phyloP scores from a whole-genome alignment of 30 jellyfish, hydroid and myxozoan species.

The Hydractinia echinata region DNA sequence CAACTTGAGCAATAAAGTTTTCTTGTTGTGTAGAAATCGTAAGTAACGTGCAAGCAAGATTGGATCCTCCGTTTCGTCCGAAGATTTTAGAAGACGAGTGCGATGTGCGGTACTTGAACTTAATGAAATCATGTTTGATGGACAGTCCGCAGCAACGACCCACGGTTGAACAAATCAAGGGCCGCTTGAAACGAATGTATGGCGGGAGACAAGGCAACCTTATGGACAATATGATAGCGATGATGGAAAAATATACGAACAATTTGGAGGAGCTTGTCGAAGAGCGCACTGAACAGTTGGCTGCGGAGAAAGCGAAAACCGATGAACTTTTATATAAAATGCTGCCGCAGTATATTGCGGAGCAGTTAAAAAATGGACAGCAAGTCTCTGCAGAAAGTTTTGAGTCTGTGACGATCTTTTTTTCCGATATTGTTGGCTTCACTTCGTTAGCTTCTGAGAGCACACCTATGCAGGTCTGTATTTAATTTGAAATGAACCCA shows the following conservation, averaged over 20 bases:
- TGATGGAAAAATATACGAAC: slow-evolving; percentile 89
- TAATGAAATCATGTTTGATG: slow-evolving; percentile 84
- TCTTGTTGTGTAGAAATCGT: slow-evolving; percentile 42
- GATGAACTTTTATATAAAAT: slow-evolving; percentile 87
- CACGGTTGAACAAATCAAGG: slow-evolving; percentile 61
- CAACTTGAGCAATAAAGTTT: no score
- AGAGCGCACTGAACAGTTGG: slow-evolving; percentile 86
- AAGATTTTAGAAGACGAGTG: slow-evolving; percentile 45
- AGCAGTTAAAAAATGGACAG: slow-evolving; percentile 79
- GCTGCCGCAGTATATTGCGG: slow-evolving; percentile 94
- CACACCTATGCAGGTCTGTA: slow-evolving; percentile 93
- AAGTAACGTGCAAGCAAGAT: slow-evolving; percentile 49
- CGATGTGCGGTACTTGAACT: slow-evolving; percentile 35
- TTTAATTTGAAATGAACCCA: background rate
- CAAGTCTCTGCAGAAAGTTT: slow-evolving; percentile 88
- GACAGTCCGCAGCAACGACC: slow-evolving; percentile 91
- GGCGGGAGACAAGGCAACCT: slow-evolving; percentile 81
- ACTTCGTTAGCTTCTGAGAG: slow-evolving; percentile 81
- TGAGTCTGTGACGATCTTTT: slow-evolving; percentile 87
- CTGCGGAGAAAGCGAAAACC: slow-evolving; percentile 87
- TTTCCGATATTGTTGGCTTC: slow-evolving; percentile 95
- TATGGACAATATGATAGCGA: slow-evolving; percentile 89
- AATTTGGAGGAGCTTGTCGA: slow-evolving; percentile 88
- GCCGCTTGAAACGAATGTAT: slow-evolving; percentile 56
- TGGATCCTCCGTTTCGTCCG: slow-evolving; percentile 75